Conservation (phyloP, 2,888 invertebrate genomes). For the Herminia tarsipennalis region DNA sequence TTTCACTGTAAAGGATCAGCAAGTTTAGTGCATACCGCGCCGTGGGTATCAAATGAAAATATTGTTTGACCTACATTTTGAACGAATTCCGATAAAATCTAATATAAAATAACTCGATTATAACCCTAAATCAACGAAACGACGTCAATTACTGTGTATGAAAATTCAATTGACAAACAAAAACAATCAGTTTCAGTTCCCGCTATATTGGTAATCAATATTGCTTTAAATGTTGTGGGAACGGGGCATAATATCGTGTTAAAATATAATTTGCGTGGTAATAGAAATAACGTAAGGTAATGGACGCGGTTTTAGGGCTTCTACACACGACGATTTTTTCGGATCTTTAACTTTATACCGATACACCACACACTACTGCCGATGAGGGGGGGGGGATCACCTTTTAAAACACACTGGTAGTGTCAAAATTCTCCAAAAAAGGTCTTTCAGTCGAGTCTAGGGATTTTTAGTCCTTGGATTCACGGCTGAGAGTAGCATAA, state of each 20-base stretch:
- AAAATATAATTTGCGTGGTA: constrained; percentile 9
- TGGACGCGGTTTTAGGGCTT: too few species aligned
- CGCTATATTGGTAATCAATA: not conserved
- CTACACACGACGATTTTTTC: too few species aligned
- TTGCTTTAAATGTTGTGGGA: not conserved
- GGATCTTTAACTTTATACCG: too few species aligned
- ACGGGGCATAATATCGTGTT: not conserved
- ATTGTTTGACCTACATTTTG: constrained; percentile 1
- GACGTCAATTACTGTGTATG: not conserved
- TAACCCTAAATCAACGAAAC: constrained; percentile 2
- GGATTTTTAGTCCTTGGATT: too few species aligned
- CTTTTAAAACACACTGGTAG: too few species aligned
- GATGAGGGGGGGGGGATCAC: too few species aligned
- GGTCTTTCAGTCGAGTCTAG: too few species aligned
- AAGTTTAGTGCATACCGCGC: too few species aligned
- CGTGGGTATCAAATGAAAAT: not conserved
- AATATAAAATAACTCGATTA: constrained; percentile 1
- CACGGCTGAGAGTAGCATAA: too few species aligned
- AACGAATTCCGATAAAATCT: not conserved
- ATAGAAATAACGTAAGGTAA: not conserved
- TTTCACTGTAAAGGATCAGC: not conserved
- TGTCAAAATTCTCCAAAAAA: too few species aligned
- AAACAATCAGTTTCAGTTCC: constrained; percentile 1
- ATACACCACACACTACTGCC: too few species aligned
- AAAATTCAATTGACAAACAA: not conserved